These are phyloP conservation scores for Steinernema hermaphroditum DNA, from an alignment of 2,888 invertebrate genomes.

Conservation along the genomic window DNA sequence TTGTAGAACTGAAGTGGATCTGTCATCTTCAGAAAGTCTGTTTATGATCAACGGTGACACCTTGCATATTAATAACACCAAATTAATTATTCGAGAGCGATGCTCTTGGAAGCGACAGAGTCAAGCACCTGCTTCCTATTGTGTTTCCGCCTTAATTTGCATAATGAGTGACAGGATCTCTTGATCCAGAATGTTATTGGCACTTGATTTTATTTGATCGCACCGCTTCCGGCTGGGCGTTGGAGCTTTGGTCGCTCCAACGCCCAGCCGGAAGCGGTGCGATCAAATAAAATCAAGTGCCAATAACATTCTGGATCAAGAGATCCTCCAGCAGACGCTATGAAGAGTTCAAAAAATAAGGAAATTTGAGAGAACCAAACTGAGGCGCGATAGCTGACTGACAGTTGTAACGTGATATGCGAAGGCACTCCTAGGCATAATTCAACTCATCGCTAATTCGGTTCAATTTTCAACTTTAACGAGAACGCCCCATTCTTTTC, in stretches of 20 bases:
- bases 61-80: conserved; percentile 1
- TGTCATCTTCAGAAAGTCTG: not conserved
- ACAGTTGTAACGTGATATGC: not conserved
- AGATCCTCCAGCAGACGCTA: too few relatives aligned
- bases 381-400: not conserved
- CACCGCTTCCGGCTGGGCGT: not conserved
- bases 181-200: conserved; percentile 28
- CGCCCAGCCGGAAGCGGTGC: conserved; percentile 9
- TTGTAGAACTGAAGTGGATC: too few relatives aligned
- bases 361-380: not conserved
- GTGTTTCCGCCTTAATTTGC: conserved; percentile 28
- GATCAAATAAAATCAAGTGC: conserved; percentile 9
- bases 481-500: too few relatives aligned
- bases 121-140: conserved; percentile 31
- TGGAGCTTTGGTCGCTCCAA: not conserved
- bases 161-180: conserved; percentile 25
- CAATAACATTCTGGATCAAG: not conserved
- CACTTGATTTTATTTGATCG: conserved; percentile 27
- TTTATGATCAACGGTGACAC: conserved; percentile 27
- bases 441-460: not conserved
- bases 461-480: too few relatives aligned
- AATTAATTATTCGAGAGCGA: conserved; percentile 29
- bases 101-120: not conserved
- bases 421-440: not conserved
- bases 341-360: not conserved